phyloP scores from a whole-genome alignment of 2,888 invertebrate species.

The Bursaphelenchus okinawaensis region DNA sequence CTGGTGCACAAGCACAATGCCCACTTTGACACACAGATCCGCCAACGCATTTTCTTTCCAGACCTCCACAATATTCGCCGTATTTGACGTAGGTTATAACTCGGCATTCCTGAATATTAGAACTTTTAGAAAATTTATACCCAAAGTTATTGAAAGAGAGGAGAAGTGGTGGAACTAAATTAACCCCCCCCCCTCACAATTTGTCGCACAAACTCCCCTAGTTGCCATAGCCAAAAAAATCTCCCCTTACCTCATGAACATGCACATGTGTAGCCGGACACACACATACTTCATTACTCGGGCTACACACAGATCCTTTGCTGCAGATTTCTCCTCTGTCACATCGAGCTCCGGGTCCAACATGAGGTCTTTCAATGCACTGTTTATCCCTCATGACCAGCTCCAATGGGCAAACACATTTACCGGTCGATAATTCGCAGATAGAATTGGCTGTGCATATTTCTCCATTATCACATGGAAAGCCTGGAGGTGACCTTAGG shows the following conservation, averaged over 20 bases:
- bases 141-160: too few relatives aligned
- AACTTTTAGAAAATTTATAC: too few relatives aligned
- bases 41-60: conserved; percentile 20
- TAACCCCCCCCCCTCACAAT: too few relatives aligned
- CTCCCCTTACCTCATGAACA: not conserved
- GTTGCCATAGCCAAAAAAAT: too few relatives aligned
- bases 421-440: conserved; percentile 33
- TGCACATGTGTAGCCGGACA: conserved; percentile 10
- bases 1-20: conserved; percentile 14
- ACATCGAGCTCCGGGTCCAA: conserved; percentile 9
- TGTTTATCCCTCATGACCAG: conserved; percentile 15
- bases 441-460: conserved; percentile 30
- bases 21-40: conserved; percentile 23
- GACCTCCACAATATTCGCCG: conserved; percentile 8
- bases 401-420: conserved; percentile 29
- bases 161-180: too few relatives aligned
- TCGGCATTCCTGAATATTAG: conserved; percentile 14
- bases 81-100: conserved; percentile 12
- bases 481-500: conserved; percentile 49
- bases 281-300: not conserved
- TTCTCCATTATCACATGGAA: conserved; percentile 44
- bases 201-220: too few relatives aligned
- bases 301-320: conserved; percentile 7
- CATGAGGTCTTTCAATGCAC: conserved; percentile 12
- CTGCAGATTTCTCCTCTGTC: conserved; percentile 1